A percentile compares a stretch with the other conserved stretches of the same genome.
Evolutionary conservation across 2,797 vertebrate genomes (phyloP).

Genomic region (Emys orbicularis): DNA sequence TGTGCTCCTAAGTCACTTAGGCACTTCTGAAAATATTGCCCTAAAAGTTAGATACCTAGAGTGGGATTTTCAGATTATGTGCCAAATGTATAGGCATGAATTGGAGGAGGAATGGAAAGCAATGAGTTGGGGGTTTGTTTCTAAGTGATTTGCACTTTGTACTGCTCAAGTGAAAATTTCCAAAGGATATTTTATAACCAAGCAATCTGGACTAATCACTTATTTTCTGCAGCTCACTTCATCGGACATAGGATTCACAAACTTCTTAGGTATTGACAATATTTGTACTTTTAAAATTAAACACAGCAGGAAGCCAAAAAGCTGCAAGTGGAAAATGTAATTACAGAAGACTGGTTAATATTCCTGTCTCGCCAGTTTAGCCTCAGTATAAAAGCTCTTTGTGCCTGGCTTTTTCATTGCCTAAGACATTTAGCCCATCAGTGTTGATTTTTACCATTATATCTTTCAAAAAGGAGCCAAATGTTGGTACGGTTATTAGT

Average conservation of each 20-base stretch:
- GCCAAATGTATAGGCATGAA: neutral
- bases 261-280: neutral
- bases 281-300: constrained; percentile 25
- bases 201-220: neutral
- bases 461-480: constrained; percentile 60
- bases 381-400: constrained; percentile 65
- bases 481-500: neutral
- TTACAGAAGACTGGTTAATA: constrained; percentile 59
- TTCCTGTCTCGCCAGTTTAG: constrained; percentile 48
- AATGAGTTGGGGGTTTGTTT: neutral
- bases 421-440: constrained; percentile 30
- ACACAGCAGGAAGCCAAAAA: constrained; percentile 50
- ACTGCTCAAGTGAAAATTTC: neutral
- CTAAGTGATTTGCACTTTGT: neutral
- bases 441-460: neutral
- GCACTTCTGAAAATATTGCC: neutral
- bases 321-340: constrained; percentile 63
- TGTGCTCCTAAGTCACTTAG: neutral
- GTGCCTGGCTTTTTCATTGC: constrained; percentile 54
- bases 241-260: neutral
- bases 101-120: neutral
- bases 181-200: constrained; percentile 1
- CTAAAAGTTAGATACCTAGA: neutral
- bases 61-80: neutral
- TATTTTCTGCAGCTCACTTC: constrained; percentile 4